Evolutionary conservation across 2,888 invertebrate species (phyloP).

Genomic region (Acleris cristana): DNA sequence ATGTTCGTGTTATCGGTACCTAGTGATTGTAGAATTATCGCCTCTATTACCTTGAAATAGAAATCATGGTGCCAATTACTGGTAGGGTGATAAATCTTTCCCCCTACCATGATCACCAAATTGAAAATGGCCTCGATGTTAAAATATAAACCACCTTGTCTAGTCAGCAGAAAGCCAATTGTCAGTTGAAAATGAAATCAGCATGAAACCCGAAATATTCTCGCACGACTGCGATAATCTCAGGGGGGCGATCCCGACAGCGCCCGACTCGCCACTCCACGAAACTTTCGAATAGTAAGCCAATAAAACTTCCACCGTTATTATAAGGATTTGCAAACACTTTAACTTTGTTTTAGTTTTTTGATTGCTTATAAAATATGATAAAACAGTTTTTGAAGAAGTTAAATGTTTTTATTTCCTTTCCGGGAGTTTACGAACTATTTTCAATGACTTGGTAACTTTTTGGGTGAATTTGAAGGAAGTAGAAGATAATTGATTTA

Average conservation of each 20-base stretch:
- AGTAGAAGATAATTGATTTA: too few relatives aligned
- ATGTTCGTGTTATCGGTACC: too few relatives aligned
- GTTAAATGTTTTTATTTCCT: background rate
- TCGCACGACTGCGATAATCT: constrained; percentile 3
- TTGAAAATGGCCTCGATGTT: background rate
- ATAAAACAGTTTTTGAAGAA: background rate
- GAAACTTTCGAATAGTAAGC: constrained; percentile 16
- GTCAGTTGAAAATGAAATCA: constrained; percentile 1
- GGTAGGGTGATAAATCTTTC: too few relatives aligned
- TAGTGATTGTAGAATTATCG: too few relatives aligned
- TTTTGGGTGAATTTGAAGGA: background rate
- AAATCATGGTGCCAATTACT: too few relatives aligned
- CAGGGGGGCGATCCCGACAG: constrained; percentile 10
- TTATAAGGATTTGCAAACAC: constrained; percentile 11
- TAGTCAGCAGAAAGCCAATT: background rate
- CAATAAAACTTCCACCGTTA: constrained; percentile 12
- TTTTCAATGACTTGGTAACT: background rate
- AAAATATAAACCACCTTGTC: background rate
- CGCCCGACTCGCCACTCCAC: constrained; percentile 1
- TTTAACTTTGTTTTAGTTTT: constrained; percentile 9
- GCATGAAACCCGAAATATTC: background rate
- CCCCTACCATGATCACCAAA: too few relatives aligned
- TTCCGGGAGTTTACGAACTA: background rate
- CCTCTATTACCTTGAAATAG: too few relatives aligned
- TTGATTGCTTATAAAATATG: constrained; percentile 16